Percentiles rank a stretch among this genome's conserved stretches.
Evolutionary conservation across 2,113 vertebrate genomes (phyloP).

Genomic region (Zosterops pallidus): DNA sequence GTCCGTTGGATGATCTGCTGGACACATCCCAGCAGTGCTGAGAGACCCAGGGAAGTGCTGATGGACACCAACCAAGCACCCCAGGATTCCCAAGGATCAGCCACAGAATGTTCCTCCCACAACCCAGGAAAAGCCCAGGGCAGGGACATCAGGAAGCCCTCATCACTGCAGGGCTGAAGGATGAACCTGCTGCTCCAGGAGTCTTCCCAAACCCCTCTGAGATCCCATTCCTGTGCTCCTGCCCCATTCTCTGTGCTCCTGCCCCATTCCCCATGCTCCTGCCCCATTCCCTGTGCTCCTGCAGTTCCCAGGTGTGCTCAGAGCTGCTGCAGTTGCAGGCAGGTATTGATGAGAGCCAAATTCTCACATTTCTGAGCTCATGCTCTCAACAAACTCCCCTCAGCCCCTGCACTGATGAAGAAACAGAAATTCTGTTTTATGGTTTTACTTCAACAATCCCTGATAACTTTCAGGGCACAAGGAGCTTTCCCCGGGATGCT

Average conservation of each 20-base stretch:
- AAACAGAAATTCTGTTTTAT: neutral
- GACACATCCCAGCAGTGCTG: neutral
- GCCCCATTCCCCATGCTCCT: neutral
- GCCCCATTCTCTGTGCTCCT: neutral
- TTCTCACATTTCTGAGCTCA: neutral
- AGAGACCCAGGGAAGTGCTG: neutral
- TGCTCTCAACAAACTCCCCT: rapidly evolving
- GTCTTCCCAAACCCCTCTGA: neutral
- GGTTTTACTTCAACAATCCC: neutral
- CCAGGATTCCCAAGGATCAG: rapidly evolving
- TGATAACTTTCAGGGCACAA: neutral
- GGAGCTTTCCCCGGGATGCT: neutral
- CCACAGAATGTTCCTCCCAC: rapidly evolving
- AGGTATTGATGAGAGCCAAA: neutral
- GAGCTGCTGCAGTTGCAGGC: neutral
- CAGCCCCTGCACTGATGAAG: neutral
- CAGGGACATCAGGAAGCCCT: neutral
- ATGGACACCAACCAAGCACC: neutral
- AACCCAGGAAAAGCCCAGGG: neutral
- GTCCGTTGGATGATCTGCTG: neutral
- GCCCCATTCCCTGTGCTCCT: neutral
- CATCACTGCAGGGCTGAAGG: neutral
- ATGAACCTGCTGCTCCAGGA: neutral
- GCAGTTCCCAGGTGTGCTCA: neutral
- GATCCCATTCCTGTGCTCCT: neutral